Evolutionary conservation across 2,888 invertebrate species (phyloP), one percentile per base, ranked within the genome.

Genomic region (Sialis lutaria): DNA sequence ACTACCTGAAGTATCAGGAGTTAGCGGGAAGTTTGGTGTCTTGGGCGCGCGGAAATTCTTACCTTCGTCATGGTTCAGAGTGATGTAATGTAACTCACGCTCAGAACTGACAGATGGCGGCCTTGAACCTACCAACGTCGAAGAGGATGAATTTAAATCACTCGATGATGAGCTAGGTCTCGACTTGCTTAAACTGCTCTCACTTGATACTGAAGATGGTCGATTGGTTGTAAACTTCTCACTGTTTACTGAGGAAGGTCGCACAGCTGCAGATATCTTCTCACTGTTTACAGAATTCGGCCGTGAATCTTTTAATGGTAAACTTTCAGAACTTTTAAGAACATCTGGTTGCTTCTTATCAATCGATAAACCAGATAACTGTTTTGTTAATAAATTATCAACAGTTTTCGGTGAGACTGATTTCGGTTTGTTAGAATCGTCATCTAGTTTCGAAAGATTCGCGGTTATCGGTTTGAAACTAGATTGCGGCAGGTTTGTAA

Each of bases 31-130:
- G 59, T 33, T 57, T 55, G n/a, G 50, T 52, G 45, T 56, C 52
- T 56, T 56, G 5, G 52, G 50, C 44, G 55, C 54, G 47, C 58
- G 55, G 7, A 60, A 58, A 49, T 58, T 60, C 39, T 56, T 55
- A 46, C 53, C 56, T 35, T 59, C 60, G 30, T 64, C 58, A 50
- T 67, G 64, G 61, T 80, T 80, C 51, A 80, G 64, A 54, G 75
- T 79, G 41, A 79, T 80, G 58, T 81, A 81, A 57, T 77, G 73
- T 47, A 82, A 60, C 54, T 70, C 70, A 47, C 65, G 62, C 51
- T 65, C 67, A n/a, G 63, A 58, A 50, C 59, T 60, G 12, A 60
- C 60, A 2, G 64, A 61, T 31, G 61, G 61, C n/a, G 64, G 62
- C 45, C 64, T 55, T 4, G 63, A 62, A 48, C 61, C 60, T n/a